Conservation (phyloP, 1,140 invertebrate genomes). For the Oedothorax gibbosus region DNA sequence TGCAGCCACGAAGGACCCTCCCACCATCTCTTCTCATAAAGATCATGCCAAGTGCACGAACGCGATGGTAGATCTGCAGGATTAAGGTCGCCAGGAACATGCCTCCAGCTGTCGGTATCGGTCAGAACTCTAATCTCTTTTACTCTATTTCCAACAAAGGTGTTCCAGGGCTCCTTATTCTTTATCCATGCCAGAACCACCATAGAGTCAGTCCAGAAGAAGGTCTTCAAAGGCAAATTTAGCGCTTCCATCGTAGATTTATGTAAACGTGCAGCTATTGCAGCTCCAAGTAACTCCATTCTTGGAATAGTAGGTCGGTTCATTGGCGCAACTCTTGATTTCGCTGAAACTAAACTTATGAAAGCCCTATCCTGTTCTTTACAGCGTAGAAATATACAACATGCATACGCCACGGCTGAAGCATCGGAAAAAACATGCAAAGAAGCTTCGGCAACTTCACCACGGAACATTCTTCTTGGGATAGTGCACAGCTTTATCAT, state of each 20-base stretch:
- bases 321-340: constrained; percentile 10
- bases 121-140: neutral
- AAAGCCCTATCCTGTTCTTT: neutral
- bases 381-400: constrained; percentile 18
- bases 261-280: neutral
- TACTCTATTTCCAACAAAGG: constrained; percentile 13
- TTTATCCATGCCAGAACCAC: constrained; percentile 6
- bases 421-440: constrained; percentile 24
- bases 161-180: constrained; percentile 11
- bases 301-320: neutral
- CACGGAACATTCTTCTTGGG: constrained; percentile 4
- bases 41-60: constrained; percentile 16
- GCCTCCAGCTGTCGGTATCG: neutral
- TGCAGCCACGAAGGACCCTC: constrained; percentile 5
- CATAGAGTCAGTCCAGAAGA: constrained; percentile 33
- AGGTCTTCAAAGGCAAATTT: neutral
- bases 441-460: neutral
- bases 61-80: neutral
- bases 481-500: neutral
- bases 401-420: neutral
- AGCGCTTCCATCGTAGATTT: neutral
- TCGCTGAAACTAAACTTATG: neutral
- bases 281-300: neutral
- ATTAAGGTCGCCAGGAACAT: constrained; percentile 2
- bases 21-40: constrained; percentile 5